A percentile compares a stretch with the other conserved stretches of the same genome.
Evolutionary conservation across 2,888 invertebrate species (phyloP).

Genomic region (Drosophila multiciliata): DNA sequence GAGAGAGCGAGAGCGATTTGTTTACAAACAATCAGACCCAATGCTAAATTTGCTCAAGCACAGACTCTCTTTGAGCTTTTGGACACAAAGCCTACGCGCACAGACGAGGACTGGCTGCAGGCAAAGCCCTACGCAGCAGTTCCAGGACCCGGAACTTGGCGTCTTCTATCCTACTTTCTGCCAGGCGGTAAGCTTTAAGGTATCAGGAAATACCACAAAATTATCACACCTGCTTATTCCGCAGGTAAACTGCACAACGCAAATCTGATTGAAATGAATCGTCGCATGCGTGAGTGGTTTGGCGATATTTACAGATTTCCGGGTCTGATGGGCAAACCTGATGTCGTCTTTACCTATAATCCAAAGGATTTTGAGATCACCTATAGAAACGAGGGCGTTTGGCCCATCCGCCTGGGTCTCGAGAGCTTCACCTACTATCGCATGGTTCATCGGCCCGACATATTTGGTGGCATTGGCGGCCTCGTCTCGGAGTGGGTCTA

Average conservation of each 20-base stretch:
- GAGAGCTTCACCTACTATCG: constrained; percentile 85
- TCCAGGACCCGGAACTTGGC: constrained; percentile 73
- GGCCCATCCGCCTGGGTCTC: constrained; percentile 85
- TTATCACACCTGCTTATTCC: background rate
- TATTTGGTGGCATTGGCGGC: constrained; percentile 82
- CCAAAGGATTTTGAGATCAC: constrained; percentile 85
- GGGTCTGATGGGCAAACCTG: constrained; percentile 81
- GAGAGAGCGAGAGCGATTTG: constrained; percentile 29
- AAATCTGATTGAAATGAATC: constrained; percentile 73
- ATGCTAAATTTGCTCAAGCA: constrained; percentile 14
- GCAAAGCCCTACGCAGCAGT: constrained; percentile 71
- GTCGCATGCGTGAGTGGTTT: constrained; percentile 71
- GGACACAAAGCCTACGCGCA: constrained; percentile 45
- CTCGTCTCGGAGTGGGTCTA: constrained; percentile 76
- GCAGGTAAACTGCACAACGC: constrained; percentile 69
- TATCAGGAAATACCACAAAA: background rate
- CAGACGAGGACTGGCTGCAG: constrained; percentile 70
- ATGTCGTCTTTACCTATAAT: constrained; percentile 85
- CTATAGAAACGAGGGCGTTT: constrained; percentile 85
- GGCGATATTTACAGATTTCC: constrained; percentile 85
- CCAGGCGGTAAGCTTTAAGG: constrained; percentile 74
- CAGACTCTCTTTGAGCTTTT: constrained; percentile 42
- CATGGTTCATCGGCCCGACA: constrained; percentile 81
- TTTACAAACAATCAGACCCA: constrained; percentile 64
- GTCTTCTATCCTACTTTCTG: constrained; percentile 68